phyloP scores from a whole-genome alignment of 1,140 invertebrate species.

The Heliconius himera region DNA sequence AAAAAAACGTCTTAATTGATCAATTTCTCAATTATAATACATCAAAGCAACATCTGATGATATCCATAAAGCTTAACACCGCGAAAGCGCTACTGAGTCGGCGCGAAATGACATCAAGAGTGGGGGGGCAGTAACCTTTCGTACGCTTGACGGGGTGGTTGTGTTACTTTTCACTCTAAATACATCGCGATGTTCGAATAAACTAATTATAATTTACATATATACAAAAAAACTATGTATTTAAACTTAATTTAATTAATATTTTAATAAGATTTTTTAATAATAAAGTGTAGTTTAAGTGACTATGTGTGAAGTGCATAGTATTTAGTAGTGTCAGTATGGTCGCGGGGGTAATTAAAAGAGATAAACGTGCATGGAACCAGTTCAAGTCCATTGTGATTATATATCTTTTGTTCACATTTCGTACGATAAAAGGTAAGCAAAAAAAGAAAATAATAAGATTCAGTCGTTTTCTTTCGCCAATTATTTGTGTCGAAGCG shows the following conservation, averaged over 20 bases:
- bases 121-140: conserved; percentile 74
- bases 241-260: conserved; percentile 1
- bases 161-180: conserved; percentile 54
- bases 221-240: conserved; percentile 17
- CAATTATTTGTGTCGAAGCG: conserved; percentile 21
- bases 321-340: conserved; percentile 70
- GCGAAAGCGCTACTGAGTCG: conserved; percentile 75
- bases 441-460: conserved; percentile 29
- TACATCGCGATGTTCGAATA: conserved; percentile 67
- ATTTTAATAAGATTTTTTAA: neutral
- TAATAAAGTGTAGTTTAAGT: conserved; percentile 24
- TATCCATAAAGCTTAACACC: conserved; percentile 61
- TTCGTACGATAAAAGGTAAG: conserved; percentile 64
- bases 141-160: conserved; percentile 58
- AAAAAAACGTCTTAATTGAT: neutral
- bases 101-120: conserved; percentile 72
- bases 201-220: conserved; percentile 46
- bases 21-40: conserved; percentile 7
- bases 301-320: conserved; percentile 60
- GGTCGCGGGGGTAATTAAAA: conserved; percentile 68
- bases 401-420: conserved; percentile 69
- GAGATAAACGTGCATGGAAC: conserved; percentile 71
- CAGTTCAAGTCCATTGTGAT: conserved; percentile 65
- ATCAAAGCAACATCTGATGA: conserved; percentile 36
- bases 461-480: conserved; percentile 19